Conservation (phyloP, 2,888 invertebrate genomes). For the Pterobdella sp. region DNA sequence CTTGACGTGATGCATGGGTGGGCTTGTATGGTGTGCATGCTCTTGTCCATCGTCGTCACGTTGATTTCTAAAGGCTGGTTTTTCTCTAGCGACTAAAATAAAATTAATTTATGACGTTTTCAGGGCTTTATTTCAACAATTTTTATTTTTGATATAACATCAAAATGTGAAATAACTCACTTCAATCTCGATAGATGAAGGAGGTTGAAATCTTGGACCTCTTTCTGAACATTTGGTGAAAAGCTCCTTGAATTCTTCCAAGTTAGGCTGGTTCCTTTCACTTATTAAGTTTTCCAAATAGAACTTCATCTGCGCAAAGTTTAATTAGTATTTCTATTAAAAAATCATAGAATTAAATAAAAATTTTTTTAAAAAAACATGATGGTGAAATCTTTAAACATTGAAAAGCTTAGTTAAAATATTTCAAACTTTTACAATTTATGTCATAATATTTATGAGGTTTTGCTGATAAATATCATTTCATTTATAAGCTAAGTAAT, state of each 20-base stretch:
- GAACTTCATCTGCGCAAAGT: constrained; percentile 26
- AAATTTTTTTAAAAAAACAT: no score
- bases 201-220: constrained; percentile 36
- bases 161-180: constrained; percentile 27
- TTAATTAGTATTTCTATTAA: no score
- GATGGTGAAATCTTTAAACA: no score
- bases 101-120: background rate
- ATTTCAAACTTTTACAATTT: no score
- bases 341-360: no score
- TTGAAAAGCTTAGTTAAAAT: no score
- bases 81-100: constrained; percentile 30
- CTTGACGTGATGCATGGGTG: constrained; percentile 35
- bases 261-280: background rate
- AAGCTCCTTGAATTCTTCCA: background rate
- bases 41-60: constrained; percentile 35
- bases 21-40: constrained; percentile 31
- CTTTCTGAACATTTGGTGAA: constrained; percentile 28
- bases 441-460: no score
- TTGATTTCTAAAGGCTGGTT: constrained; percentile 33
- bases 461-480: no score
- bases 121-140: background rate
- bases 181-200: constrained; percentile 35
- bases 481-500: no score
- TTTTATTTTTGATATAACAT: constrained; percentile 2
- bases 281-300: constrained; percentile 29